Evolutionary conservation across 2,888 invertebrate genomes (phyloP).

Genomic region (Elgonia sp.): DNA sequence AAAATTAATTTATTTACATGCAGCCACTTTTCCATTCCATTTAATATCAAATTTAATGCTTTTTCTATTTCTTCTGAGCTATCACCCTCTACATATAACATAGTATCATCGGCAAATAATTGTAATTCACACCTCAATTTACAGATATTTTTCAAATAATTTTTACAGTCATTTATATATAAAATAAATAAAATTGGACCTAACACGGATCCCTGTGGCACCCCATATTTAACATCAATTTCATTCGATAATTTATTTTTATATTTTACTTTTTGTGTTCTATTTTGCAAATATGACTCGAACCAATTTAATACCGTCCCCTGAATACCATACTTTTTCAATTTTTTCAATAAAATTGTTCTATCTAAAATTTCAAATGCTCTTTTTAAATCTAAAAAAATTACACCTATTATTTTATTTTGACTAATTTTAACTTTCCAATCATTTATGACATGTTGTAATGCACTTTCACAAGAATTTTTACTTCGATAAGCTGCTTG

Average conservation of each 20-base stretch:
- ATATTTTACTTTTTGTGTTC: conserved; percentile 8
- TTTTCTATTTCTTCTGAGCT: not conserved
- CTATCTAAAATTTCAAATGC: not conserved
- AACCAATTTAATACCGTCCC: not conserved
- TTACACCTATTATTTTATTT: conserved; percentile 1
- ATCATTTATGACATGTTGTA: not conserved
- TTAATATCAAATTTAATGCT: not conserved
- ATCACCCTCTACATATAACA: not conserved
- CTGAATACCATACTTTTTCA: no score
- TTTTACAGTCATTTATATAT: not conserved
- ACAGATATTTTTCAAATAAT: not conserved
- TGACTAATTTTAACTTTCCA: not conserved
- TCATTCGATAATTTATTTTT: not conserved
- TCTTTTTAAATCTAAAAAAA: no score
- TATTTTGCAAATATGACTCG: not conserved
- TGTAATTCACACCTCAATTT: not conserved
- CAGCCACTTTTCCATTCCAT: not conserved
- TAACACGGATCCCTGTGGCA: not conserved
- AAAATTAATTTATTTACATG: conserved; percentile 8
- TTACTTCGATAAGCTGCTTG: conserved; percentile 1
- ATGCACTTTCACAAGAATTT: not conserved
- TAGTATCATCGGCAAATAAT: not conserved
- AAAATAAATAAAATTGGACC: conserved; percentile 12
- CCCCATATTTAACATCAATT: not conserved
- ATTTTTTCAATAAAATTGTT: no score